phyloP scores from a whole-genome alignment of 2,797 vertebrate genomes.

The Pangasius mekongensis region DNA sequence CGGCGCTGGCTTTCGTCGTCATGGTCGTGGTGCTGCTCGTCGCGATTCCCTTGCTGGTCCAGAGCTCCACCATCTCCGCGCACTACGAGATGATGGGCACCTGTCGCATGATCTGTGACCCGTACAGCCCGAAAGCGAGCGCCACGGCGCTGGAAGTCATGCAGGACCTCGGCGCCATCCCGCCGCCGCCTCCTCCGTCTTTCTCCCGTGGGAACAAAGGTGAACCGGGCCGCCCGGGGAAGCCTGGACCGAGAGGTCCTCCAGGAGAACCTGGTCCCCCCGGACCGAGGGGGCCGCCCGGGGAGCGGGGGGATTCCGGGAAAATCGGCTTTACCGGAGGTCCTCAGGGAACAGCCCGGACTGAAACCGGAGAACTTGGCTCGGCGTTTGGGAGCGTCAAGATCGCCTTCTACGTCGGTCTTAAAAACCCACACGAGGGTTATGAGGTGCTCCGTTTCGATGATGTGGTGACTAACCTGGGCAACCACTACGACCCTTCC shows the following conservation, averaged over 20 bases:
- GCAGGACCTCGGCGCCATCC: slow-evolving; percentile 83
- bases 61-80: slow-evolving; percentile 77
- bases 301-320: slow-evolving; percentile 79
- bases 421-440: slow-evolving; percentile 94
- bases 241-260: slow-evolving; percentile 83
- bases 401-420: slow-evolving; percentile 93
- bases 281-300: slow-evolving; percentile 86
- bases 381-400: slow-evolving; percentile 75
- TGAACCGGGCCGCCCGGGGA: slow-evolving; percentile 85
- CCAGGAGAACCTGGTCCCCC: slow-evolving; percentile 88
- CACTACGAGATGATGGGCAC: slow-evolving; percentile 97
- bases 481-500: slow-evolving; percentile 87
- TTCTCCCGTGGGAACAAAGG: slow-evolving; percentile 88
- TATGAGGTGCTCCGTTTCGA: slow-evolving; percentile 95
- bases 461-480: slow-evolving; percentile 95
- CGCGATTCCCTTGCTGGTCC: slow-evolving; percentile 82
- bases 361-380: slow-evolving; percentile 75
- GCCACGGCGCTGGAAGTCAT: slow-evolving; percentile 84
- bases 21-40: slow-evolving; percentile 84
- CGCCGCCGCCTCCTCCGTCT: slow-evolving; percentile 72
- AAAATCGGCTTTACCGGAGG: slow-evolving; percentile 76
- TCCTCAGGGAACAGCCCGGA: slow-evolving; percentile 72
- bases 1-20: slow-evolving; percentile 75
- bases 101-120: slow-evolving; percentile 95
- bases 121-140: slow-evolving; percentile 80